Percentiles rank a stretch among this genome's conserved stretches.
phyloP scores from a whole-genome alignment of 2,113 vertebrate genomes.

The Andinoacara biseriatus region DNA sequence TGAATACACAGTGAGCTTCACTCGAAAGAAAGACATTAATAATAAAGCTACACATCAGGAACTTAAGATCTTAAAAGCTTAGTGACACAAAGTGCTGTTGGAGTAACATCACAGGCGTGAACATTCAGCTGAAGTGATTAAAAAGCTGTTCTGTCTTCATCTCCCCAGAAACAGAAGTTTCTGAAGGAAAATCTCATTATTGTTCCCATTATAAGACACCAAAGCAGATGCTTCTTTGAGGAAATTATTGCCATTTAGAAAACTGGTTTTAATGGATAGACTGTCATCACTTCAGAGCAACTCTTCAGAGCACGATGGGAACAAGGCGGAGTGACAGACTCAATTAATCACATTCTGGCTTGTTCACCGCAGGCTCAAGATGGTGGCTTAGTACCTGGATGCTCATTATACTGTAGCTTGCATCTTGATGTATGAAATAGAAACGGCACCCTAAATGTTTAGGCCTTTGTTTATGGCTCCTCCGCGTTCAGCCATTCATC shows the following conservation, averaged over 20 bases:
- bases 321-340: constrained; percentile 65
- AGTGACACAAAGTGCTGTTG: constrained; percentile 37
- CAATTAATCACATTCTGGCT: constrained; percentile 72
- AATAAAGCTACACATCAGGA: constrained; percentile 29
- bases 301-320: constrained; percentile 54
- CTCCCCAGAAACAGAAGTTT: constrained; percentile 38
- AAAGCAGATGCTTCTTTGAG: constrained; percentile 65
- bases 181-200: constrained; percentile 65
- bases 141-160: constrained; percentile 36
- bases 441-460: constrained; percentile 66
- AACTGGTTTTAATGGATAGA: constrained; percentile 69
- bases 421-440: constrained; percentile 70
- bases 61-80: constrained; percentile 49
- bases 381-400: constrained; percentile 67
- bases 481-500: constrained; percentile 61
- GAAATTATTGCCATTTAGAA: constrained; percentile 66
- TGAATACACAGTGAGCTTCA: not conserved
- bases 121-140: constrained; percentile 41
- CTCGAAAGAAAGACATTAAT: constrained; percentile 38
- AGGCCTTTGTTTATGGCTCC: constrained; percentile 60
- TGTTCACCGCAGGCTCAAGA: constrained; percentile 61
- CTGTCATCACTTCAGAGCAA: constrained; percentile 62
- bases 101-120: constrained; percentile 38
- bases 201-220: constrained; percentile 63
- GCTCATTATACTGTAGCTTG: constrained; percentile 53